A percentile compares a stretch with the other conserved stretches of the same genome.
Evolutionary conservation across 64 coral and sea anemone genomes (phyloP).

Genomic region (Porites lutea): DNA sequence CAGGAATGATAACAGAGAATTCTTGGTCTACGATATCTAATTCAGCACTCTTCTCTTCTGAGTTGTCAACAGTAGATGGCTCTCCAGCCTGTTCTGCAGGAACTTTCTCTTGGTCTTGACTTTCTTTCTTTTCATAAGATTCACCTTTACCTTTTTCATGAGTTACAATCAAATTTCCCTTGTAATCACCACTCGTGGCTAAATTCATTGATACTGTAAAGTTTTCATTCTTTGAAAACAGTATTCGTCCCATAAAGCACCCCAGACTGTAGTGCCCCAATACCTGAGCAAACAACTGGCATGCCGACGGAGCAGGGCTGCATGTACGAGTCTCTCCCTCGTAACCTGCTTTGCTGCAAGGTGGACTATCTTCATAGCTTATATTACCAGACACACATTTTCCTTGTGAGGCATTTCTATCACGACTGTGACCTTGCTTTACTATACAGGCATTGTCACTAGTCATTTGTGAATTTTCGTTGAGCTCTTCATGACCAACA

Average conservation of each 20-base stretch:
- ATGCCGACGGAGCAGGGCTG: slow-evolving; percentile 16
- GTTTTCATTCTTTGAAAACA: slow-evolving; percentile 36
- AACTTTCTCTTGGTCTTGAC: not conserved
- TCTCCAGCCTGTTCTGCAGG: not conserved
- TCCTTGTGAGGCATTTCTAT: not conserved
- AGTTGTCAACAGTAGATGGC: not conserved
- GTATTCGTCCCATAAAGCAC: slow-evolving; percentile 34
- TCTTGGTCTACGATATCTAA: not conserved
- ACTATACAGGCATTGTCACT: not conserved
- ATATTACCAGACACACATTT: not conserved
- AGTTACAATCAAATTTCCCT: not conserved
- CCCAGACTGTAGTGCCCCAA: slow-evolving; percentile 62
- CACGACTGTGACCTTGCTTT: not conserved
- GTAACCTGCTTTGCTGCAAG: not conserved
- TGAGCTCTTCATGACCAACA: slow-evolving; percentile 67
- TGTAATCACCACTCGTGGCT: not conserved
- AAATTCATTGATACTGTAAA: slow-evolving; percentile 13
- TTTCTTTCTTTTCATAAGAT: slow-evolving; percentile 2
- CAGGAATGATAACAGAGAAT: not conserved
- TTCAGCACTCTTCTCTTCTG: not conserved
- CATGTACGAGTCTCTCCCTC: slow-evolving; percentile 10
- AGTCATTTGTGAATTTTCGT: slow-evolving; percentile 11
- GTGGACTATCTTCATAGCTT: slow-evolving; percentile 6
- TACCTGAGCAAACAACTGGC: slow-evolving; percentile 58
- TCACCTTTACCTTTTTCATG: not conserved